Percentiles rank a stretch among this genome's conserved stretches.
phyloP scores from a whole-genome alignment of 2,888 invertebrate genomes.

The Allacma fusca region DNA sequence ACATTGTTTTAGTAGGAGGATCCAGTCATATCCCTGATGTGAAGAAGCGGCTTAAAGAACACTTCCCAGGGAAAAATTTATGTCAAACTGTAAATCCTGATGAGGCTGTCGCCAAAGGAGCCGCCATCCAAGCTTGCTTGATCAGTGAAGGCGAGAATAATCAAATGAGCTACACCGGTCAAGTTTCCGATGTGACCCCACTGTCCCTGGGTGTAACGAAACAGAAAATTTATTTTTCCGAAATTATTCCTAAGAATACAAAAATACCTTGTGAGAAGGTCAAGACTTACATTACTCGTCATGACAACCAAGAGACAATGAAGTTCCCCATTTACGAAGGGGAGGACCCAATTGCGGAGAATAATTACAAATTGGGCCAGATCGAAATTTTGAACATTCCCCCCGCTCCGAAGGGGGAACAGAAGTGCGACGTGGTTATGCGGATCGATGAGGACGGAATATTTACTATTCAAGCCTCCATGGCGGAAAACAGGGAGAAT shows the following conservation, averaged over 20 bases:
- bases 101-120: slow-evolving; percentile 43
- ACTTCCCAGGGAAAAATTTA: slow-evolving; percentile 30
- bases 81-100: slow-evolving; percentile 1
- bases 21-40: slow-evolving; percentile 43
- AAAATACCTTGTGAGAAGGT: slow-evolving; percentile 22
- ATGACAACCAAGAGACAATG: slow-evolving; percentile 4
- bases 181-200: slow-evolving; percentile 40
- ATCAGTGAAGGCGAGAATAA: slow-evolving; percentile 28
- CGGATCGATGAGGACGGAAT: slow-evolving; percentile 21
- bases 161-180: neutral
- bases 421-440: slow-evolving; percentile 17
- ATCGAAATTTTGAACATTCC: slow-evolving; percentile 5
- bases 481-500: neutral
- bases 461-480: neutral
- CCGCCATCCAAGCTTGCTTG: slow-evolving; percentile 44
- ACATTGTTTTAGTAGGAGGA: slow-evolving; percentile 53
- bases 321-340: slow-evolving; percentile 25
- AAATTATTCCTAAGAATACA: slow-evolving; percentile 42
- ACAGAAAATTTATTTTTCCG: neutral
- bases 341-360: slow-evolving; percentile 9
- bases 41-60: slow-evolving; percentile 28
- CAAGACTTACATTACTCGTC: slow-evolving; percentile 12
- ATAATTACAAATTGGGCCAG: slow-evolving; percentile 29
- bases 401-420: neutral
- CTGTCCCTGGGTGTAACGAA: slow-evolving; percentile 38